These are phyloP conservation scores for Scatophagus argus DNA, from an alignment of 2,113 vertebrate genomes.

Conservation along the genomic window DNA sequence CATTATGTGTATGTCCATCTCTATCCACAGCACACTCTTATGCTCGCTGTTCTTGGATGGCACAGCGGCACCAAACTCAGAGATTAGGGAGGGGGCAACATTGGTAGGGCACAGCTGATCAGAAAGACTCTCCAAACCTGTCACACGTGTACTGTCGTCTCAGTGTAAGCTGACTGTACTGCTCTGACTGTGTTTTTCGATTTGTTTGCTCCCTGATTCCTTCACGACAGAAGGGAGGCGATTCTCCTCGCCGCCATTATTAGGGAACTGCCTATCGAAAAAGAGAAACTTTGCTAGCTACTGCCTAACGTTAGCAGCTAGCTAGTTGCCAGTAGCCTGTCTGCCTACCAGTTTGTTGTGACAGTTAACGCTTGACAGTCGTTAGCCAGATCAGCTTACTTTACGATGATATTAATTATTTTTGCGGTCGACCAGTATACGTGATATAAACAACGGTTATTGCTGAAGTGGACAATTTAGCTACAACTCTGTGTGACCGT, in stretches of 20 bases:
- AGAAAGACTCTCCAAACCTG: slow-evolving; percentile 16
- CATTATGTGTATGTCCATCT: not conserved
- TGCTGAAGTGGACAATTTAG: not conserved
- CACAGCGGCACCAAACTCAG: slow-evolving; percentile 10
- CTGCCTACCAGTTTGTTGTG: slow-evolving; percentile 48
- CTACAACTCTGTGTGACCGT: not conserved
- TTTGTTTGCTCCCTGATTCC: slow-evolving; percentile 53
- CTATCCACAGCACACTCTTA: slow-evolving; percentile 16
- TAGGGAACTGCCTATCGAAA: slow-evolving; percentile 77
- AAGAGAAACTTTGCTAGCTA: slow-evolving; percentile 80
- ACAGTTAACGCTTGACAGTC: slow-evolving; percentile 58
- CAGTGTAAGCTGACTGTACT: not conserved
- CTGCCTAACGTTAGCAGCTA: slow-evolving; percentile 57
- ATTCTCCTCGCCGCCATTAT: slow-evolving; percentile 85
- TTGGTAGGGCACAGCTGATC: slow-evolving; percentile 41
- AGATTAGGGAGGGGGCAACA: slow-evolving; percentile 32
- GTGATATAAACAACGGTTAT: slow-evolving; percentile 11
- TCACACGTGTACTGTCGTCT: slow-evolving; percentile 34
- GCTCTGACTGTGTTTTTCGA: not conserved
- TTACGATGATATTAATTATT: slow-evolving; percentile 12
- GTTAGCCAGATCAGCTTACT: slow-evolving; percentile 37
- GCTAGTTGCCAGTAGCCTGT: slow-evolving; percentile 33
- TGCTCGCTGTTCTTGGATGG: slow-evolving; percentile 20
- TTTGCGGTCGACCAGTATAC: not conserved
- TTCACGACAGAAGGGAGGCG: slow-evolving; percentile 62